These are phyloP conservation scores for Coregonus sp. DNA, from an alignment of 2,797 vertebrate genomes.

Conservation along the genomic window DNA sequence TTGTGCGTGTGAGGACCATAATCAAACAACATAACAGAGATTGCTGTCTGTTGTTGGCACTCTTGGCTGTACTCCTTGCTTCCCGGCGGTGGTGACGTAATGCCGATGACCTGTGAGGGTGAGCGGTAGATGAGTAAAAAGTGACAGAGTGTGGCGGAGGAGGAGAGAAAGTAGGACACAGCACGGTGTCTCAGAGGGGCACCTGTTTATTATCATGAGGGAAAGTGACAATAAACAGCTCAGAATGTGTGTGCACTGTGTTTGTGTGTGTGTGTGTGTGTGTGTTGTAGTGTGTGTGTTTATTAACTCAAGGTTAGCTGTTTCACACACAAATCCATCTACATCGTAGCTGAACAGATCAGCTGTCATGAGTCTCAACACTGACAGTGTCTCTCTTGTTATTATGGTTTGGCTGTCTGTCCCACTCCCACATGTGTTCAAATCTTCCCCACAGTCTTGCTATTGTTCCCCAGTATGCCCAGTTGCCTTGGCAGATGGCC, in stretches of 20 bases:
- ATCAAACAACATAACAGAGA: too few species aligned
- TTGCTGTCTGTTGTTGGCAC: too few species aligned
- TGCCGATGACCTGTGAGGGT: conserved; percentile 20
- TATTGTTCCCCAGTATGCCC: neutral
- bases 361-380: neutral
- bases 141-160: neutral
- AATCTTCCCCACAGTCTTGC: neutral
- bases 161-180: neutral
- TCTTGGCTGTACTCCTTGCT: too few species aligned
- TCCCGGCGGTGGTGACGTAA: conserved; percentile 55
- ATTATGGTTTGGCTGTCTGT: neutral
- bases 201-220: neutral
- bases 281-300: neutral
- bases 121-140: conserved; percentile 18
- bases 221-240: neutral
- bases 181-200: neutral
- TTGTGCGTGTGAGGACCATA: too few species aligned
- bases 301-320: too few species aligned
- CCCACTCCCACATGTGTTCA: neutral
- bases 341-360: too few species aligned
- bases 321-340: neutral
- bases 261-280: neutral
- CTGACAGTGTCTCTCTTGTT: too few species aligned
- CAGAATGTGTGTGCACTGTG: too few species aligned
- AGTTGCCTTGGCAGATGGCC: neutral